Evolutionary conservation across 23 tunicate genomes (phyloP), one percentile per base, ranked within the genome.

Genomic region (Clavelina lepadiformis): DNA sequence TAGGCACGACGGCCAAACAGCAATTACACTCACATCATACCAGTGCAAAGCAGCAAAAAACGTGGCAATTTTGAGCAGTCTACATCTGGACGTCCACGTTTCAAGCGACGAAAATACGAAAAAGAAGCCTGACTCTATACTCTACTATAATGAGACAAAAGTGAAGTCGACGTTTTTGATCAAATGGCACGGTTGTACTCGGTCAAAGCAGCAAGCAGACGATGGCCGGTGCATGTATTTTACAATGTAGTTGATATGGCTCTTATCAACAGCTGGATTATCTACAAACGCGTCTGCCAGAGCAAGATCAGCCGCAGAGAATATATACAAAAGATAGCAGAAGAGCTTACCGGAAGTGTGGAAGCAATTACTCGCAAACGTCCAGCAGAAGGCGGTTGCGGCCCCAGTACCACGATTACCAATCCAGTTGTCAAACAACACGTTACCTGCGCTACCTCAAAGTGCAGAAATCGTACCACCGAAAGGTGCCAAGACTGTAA

Each of bases 151-250:
- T 66, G 29, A 21, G 47, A 66, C 29, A 66, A 28, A 21, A 66
- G 46, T 31, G 35, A 46, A 5, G 7, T 7, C 56, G 35, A 44
- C 47, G 35, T 45, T 56, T 31, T 22, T 44, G 33, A 6, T 35
- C 47, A 23, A 23, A 66, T 45, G 56, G 47, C 46, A 46, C 6
- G 35, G 2, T 5, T 4, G n/a, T 46, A 66, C 34, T 66, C 72
- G 46, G 72, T 66, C 19, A 46, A 66, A 46, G 56, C 57, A 45
- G 72, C 46, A 23, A 66, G 72, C 45, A 66, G 72, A 36, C 41
- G 72, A 36, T 66, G 56, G 72, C 56, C 57, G 2, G 57, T 66
- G 34, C 72, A 66, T 46, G 72, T 66, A 25, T 58, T 58, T 66
- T 66, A 46, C 47, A 66, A 46, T 46, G 3, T 46, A 28, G 72